A percentile compares a stretch with the other conserved stretches of the same genome.
These are phyloP conservation scores for Chiridota heheva DNA, from an alignment of 35 echinoderm and acorn worm genomes.

Conservation along the genomic window DNA sequence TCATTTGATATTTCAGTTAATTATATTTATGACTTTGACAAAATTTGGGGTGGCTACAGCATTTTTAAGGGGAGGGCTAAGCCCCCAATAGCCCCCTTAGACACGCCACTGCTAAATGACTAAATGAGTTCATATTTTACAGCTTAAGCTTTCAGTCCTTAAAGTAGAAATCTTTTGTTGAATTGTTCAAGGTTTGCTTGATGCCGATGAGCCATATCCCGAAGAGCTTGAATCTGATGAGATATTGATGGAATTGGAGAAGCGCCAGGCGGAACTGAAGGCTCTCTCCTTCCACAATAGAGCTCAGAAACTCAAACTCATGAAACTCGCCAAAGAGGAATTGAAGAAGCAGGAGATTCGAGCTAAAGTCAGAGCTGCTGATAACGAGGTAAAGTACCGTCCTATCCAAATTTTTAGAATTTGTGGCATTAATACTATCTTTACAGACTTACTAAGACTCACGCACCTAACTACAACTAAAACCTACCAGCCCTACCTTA, in stretches of 20 bases:
- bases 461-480: neutral
- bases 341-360: slow-evolving; percentile 87
- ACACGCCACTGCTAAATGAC: too few species aligned
- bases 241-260: slow-evolving; percentile 82
- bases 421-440: neutral
- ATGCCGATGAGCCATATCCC: slow-evolving; percentile 76
- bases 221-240: slow-evolving; percentile 84
- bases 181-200: slow-evolving; percentile 65
- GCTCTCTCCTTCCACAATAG: slow-evolving; percentile 88
- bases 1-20: too few species aligned
- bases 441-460: neutral
- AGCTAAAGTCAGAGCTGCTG: slow-evolving; percentile 80
- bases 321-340: slow-evolving; percentile 84
- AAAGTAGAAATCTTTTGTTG: too few species aligned
- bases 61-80: too few species aligned
- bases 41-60: too few species aligned
- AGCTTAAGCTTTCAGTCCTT: too few species aligned
- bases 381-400: slow-evolving; percentile 76
- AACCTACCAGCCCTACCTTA: neutral
- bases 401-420: neutral
- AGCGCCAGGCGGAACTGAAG: slow-evolving; percentile 84
- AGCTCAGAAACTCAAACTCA: slow-evolving; percentile 77
- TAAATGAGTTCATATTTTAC: too few species aligned
- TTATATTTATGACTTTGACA: too few species aligned
- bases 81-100: too few species aligned